Percentiles rank a stretch among this genome's conserved stretches.
phyloP scores from a whole-genome alignment of 2,888 invertebrate genomes.

The Plagodis dolabraria region DNA sequence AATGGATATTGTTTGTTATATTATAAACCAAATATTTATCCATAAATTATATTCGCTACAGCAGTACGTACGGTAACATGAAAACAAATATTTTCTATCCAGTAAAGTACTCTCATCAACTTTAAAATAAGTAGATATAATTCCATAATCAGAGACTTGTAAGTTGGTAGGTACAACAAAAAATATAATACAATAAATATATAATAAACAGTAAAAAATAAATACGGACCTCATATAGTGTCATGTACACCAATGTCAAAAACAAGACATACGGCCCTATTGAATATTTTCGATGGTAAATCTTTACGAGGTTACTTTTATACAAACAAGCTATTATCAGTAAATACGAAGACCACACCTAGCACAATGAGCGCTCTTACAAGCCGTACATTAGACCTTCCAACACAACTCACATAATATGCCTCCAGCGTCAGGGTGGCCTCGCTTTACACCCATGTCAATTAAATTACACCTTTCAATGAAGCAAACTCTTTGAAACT shows the following conservation, averaged over 20 bases:
- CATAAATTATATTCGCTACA: no score
- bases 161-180: neutral
- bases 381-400: conserved; percentile 21
- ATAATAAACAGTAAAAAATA: neutral
- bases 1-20: no score
- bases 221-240: neutral
- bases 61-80: no score
- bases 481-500: conserved; percentile 25
- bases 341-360: conserved; percentile 27
- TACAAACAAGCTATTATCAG: conserved; percentile 22
- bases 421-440: conserved; percentile 24
- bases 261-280: neutral
- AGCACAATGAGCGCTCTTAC: conserved; percentile 27
- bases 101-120: no score
- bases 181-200: neutral
- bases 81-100: no score
- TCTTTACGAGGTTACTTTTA: conserved; percentile 3
- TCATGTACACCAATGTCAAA: no score
- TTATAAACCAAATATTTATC: no score
- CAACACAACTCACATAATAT: conserved; percentile 19
- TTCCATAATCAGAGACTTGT: no score
- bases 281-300: neutral
- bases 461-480: conserved; percentile 31
- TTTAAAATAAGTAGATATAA: no score
- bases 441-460: conserved; percentile 30